Evolutionary conservation across 2,888 invertebrate species (phyloP).

Genomic region (Cremastinae sp.): DNA sequence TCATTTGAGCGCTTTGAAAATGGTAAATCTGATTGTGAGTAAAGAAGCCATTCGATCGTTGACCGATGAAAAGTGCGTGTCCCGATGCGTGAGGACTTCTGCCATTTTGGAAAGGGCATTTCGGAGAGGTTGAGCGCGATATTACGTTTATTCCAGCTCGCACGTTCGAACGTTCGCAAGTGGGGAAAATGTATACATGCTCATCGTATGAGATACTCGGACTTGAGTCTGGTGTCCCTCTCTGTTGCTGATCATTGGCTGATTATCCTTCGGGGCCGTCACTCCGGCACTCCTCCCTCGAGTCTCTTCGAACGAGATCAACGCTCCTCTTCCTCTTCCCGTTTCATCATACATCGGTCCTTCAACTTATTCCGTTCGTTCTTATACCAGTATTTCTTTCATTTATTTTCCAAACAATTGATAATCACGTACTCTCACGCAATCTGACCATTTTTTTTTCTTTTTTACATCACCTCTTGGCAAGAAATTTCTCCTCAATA

Average conservation of each 20-base stretch:
- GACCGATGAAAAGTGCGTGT: too few relatives aligned
- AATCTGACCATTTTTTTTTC: too few relatives aligned
- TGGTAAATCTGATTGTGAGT: too few relatives aligned
- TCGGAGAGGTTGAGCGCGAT: too few relatives aligned
- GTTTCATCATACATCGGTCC: neutral
- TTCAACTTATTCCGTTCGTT: neutral
- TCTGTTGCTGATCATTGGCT: conserved; percentile 63
- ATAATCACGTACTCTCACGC: too few relatives aligned
- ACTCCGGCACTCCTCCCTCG: conserved; percentile 60
- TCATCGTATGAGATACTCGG: conserved; percentile 42
- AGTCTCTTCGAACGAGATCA: conserved; percentile 56
- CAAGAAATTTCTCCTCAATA: too few relatives aligned
- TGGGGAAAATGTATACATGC: conserved; percentile 52
- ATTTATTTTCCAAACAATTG: conserved; percentile 17
- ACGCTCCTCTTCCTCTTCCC: conserved; percentile 29
- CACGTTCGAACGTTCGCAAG: conserved; percentile 40
- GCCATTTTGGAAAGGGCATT: conserved; percentile 57
- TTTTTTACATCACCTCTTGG: too few relatives aligned
- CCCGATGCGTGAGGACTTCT: conserved; percentile 19
- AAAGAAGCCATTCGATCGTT: too few relatives aligned
- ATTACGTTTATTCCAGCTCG: conserved; percentile 35
- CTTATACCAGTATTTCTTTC: neutral
- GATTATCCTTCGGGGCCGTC: conserved; percentile 64
- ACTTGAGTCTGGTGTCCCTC: conserved; percentile 45
- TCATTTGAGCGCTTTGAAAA: too few relatives aligned